Evolutionary conservation across 2,888 invertebrate genomes (phyloP).

Genomic region (Nephrotoma flavescens): DNA sequence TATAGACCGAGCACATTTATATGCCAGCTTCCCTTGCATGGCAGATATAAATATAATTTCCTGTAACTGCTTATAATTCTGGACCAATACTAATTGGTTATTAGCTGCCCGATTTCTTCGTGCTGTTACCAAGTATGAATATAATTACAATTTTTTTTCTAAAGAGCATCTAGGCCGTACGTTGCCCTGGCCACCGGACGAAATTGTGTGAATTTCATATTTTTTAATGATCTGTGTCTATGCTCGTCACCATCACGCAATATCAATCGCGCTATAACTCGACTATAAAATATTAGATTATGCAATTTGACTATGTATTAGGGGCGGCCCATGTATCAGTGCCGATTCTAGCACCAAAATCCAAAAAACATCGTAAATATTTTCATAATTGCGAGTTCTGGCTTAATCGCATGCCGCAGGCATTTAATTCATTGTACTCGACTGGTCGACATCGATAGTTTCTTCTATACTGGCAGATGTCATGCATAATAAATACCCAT

Average conservation of each 20-base stretch:
- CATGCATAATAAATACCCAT: no score
- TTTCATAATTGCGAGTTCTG: conserved; percentile 57
- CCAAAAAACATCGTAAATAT: conserved; percentile 63
- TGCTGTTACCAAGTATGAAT: conserved; percentile 67
- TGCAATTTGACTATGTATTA: conserved; percentile 48
- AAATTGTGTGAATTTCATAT: conserved; percentile 65
- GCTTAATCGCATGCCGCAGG: conserved; percentile 52
- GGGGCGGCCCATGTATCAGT: conserved; percentile 75
- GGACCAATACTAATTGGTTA: conserved; percentile 50
- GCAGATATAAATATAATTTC: conserved; percentile 61
- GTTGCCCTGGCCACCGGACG: conserved; percentile 48
- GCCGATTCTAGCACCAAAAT: conserved; percentile 86
- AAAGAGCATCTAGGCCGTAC: no score
- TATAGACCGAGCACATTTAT: conserved; percentile 56
- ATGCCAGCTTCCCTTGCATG: conserved; percentile 62
- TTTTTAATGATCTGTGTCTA: conserved; percentile 41
- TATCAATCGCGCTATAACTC: conserved; percentile 60
- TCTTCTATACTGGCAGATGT: conserved; percentile 49
- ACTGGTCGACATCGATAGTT: conserved; percentile 60
- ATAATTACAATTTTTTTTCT: conserved; percentile 38
- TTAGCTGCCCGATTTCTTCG: conserved; percentile 45
- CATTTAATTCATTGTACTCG: conserved; percentile 46
- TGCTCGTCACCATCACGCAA: conserved; percentile 49
- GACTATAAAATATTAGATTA: conserved; percentile 74
- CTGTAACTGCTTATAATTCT: conserved; percentile 57